phyloP scores from a whole-genome alignment of 2,888 invertebrate genomes.

The Ornithoptera priamus region DNA sequence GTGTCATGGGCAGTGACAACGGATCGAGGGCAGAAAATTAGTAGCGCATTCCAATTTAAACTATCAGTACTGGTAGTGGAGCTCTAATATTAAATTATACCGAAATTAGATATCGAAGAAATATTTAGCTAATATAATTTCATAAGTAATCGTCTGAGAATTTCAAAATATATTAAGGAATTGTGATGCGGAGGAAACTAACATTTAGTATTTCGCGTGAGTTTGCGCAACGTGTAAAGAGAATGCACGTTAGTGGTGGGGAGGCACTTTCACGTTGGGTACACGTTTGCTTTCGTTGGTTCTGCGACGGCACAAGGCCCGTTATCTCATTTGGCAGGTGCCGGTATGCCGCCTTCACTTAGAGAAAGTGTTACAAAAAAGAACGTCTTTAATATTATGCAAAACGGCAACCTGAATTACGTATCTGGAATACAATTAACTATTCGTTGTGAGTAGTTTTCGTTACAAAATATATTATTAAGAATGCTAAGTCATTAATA shows the following conservation, averaged over 20 bases:
- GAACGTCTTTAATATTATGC: slow-evolving; percentile 58
- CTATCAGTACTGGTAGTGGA: not conserved
- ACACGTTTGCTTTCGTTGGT: slow-evolving; percentile 76
- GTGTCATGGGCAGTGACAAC: slow-evolving; percentile 33
- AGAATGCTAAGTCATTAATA: slow-evolving; percentile 40
- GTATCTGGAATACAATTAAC: slow-evolving; percentile 10
- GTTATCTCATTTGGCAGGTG: slow-evolving; percentile 79
- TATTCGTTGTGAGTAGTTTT: not conserved
- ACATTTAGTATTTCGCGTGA: slow-evolving; percentile 48
- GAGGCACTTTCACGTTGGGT: slow-evolving; percentile 71
- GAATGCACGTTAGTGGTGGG: slow-evolving; percentile 58
- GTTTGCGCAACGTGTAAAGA: slow-evolving; percentile 73
- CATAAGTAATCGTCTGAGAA: not conserved
- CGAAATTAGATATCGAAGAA: not conserved
- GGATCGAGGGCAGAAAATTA: slow-evolving; percentile 33
- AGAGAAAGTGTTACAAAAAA: slow-evolving; percentile 74
- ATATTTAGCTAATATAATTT: not conserved
- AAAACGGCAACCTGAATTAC: slow-evolving; percentile 38
- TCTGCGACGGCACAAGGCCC: slow-evolving; percentile 51
- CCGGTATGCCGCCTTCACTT: slow-evolving; percentile 54
- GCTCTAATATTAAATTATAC: not conserved
- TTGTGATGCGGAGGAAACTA: slow-evolving; percentile 19
- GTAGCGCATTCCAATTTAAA: slow-evolving; percentile 25
- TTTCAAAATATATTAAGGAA: slow-evolving; percentile 7
- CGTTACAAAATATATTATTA: not conserved